phyloP scores from a whole-genome alignment of 37 sponge, comb jelly and placozoan genomes.

The Haliclona indistincta region DNA sequence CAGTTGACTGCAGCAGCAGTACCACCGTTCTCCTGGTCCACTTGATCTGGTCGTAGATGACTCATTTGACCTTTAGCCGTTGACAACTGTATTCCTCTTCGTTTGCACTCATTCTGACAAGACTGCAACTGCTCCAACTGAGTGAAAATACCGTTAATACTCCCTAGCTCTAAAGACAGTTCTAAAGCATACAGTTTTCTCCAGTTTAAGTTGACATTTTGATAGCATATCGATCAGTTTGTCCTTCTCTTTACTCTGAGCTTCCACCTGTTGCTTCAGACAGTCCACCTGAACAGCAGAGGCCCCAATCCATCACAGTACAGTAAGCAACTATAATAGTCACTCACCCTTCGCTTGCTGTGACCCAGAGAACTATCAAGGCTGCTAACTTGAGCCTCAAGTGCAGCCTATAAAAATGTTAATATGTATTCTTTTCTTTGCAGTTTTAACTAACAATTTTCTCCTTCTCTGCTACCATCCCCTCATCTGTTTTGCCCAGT shows the following conservation, averaged over 20 bases:
- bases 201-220: slow-evolving; percentile 9
- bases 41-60: background rate
- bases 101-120: slow-evolving; percentile 10
- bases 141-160: background rate
- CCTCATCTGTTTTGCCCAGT: background rate
- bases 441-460: slow-evolving; percentile 8
- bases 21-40: background rate
- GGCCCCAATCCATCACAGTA: background rate
- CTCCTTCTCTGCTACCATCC: background rate
- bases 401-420: background rate
- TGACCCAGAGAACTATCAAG: slow-evolving; percentile 9
- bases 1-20: too few relatives aligned
- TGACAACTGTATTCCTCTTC: background rate
- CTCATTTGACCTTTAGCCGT: background rate
- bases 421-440: too few relatives aligned
- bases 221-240: background rate
- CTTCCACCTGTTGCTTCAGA: slow-evolving; percentile 15
- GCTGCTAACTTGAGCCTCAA: slow-evolving; percentile 14
- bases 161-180: background rate
- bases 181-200: slow-evolving; percentile 5
- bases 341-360: slow-evolving; percentile 29
- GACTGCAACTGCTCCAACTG: slow-evolving; percentile 11
- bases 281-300: slow-evolving; percentile 12
- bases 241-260: slow-evolving; percentile 11
- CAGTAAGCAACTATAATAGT: background rate